A percentile compares a stretch with the other conserved stretches of the same genome.
Conservation (phyloP, 1,140 invertebrate genomes). For the Drosophila albomicans region DNA sequence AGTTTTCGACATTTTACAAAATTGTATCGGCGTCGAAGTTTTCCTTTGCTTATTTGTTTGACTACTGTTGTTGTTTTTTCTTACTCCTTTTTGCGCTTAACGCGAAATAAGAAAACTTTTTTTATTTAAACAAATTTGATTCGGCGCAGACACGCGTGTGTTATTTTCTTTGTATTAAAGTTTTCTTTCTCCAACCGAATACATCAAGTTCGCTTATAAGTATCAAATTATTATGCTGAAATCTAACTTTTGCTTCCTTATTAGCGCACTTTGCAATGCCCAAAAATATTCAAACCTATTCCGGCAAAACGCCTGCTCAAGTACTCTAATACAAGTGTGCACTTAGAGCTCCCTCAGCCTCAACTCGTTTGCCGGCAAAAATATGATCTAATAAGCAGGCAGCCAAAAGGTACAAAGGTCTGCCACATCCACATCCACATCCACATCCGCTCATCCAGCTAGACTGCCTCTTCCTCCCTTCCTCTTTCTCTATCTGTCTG, state of each 20-base stretch:
- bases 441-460: background rate
- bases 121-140: conserved; percentile 78
- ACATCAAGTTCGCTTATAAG: background rate
- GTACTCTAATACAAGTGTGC: conserved; percentile 28
- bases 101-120: conserved; percentile 80
- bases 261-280: conserved; percentile 8
- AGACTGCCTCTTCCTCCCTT: background rate
- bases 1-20: conserved; percentile 81
- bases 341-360: conserved; percentile 16
- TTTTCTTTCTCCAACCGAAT: background rate
- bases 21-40: conserved; percentile 82
- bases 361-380: conserved; percentile 58
- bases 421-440: background rate
- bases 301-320: conserved; percentile 12
- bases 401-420: conserved; percentile 25
- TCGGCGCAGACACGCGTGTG: conserved; percentile 58
- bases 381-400: conserved; percentile 68
- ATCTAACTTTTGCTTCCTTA: background rate
- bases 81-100: conserved; percentile 48
- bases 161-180: conserved; percentile 33
- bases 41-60: conserved; percentile 76
- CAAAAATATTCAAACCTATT: background rate
- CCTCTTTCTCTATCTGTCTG: background rate
- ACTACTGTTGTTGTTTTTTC: conserved; percentile 51
- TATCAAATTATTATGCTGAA: background rate